A percentile compares a stretch with the other conserved stretches of the same genome.
Evolutionary conservation across 2,888 invertebrate species (phyloP).

Genomic region (Nomada ruficornis): DNA sequence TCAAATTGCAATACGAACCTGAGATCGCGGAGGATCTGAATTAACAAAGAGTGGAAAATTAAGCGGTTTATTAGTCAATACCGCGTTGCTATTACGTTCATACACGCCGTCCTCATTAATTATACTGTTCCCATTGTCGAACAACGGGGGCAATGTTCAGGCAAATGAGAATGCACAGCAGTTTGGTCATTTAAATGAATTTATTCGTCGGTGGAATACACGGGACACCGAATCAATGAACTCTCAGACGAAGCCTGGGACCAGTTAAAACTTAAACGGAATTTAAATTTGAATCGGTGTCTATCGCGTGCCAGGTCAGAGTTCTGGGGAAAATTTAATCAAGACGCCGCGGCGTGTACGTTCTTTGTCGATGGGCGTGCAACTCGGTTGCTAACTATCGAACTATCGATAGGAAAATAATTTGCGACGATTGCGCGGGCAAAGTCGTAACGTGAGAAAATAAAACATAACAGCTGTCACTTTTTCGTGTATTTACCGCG

Average conservation of each 20-base stretch:
- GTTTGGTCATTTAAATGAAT: conserved; percentile 45
- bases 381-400: background rate
- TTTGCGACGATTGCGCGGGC: too few relatives aligned
- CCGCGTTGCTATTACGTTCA: conserved; percentile 23
- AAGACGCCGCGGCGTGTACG: background rate
- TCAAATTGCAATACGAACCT: background rate
- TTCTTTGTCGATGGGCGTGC: background rate
- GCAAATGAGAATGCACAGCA: conserved; percentile 45
- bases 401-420: too few relatives aligned
- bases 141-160: conserved; percentile 38
- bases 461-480: too few relatives aligned
- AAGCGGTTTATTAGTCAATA: conserved; percentile 25
- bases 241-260: conserved; percentile 15
- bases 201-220: conserved; percentile 31
- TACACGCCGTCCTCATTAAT: conserved; percentile 31
- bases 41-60: conserved; percentile 2
- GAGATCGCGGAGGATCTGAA: background rate
- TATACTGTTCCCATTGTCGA: conserved; percentile 33
- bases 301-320: background rate
- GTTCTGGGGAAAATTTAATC: conserved; percentile 12
- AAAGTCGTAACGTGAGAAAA: too few relatives aligned
- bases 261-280: conserved; percentile 37
- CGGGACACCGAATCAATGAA: conserved; percentile 40
- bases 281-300: conserved; percentile 45
- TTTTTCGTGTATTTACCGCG: too few relatives aligned